These are phyloP conservation scores for Lasiommata megera DNA, from an alignment of 2,888 invertebrate species.

Conservation along the genomic window DNA sequence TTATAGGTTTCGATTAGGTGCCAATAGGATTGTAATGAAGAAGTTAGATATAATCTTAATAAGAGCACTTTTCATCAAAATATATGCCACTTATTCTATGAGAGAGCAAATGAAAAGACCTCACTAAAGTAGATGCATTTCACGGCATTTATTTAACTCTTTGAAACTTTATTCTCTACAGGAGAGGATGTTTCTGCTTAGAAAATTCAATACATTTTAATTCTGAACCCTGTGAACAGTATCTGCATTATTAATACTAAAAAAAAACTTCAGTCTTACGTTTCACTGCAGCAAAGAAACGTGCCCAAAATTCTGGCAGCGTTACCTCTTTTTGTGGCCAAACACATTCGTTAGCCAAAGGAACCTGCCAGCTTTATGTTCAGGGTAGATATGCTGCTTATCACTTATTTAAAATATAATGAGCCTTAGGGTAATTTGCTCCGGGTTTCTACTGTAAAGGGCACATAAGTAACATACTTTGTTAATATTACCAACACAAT, in stretches of 20 bases:
- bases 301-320: not conserved
- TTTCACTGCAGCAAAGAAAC: not conserved
- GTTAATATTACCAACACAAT: conserved; percentile 1
- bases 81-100: too few relatives aligned
- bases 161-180: too few relatives aligned
- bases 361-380: not conserved
- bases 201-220: too few relatives aligned
- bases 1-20: too few relatives aligned
- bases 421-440: not conserved
- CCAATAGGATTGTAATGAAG: too few relatives aligned
- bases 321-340: not conserved
- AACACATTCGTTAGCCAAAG: not conserved
- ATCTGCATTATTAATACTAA: not conserved
- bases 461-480: not conserved
- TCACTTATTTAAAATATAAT: not conserved
- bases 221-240: too few relatives aligned
- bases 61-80: too few relatives aligned
- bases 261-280: not conserved
- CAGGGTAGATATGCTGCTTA: not conserved
- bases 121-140: too few relatives aligned
- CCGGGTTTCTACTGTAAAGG: not conserved
- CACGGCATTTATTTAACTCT: too few relatives aligned
- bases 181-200: too few relatives aligned
- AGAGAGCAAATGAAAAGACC: too few relatives aligned
- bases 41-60: too few relatives aligned